A percentile compares a stretch with the other conserved stretches of the same genome.
Evolutionary conservation across 2,113 vertebrate species (phyloP).

Genomic region (Hiodon tergisus): DNA sequence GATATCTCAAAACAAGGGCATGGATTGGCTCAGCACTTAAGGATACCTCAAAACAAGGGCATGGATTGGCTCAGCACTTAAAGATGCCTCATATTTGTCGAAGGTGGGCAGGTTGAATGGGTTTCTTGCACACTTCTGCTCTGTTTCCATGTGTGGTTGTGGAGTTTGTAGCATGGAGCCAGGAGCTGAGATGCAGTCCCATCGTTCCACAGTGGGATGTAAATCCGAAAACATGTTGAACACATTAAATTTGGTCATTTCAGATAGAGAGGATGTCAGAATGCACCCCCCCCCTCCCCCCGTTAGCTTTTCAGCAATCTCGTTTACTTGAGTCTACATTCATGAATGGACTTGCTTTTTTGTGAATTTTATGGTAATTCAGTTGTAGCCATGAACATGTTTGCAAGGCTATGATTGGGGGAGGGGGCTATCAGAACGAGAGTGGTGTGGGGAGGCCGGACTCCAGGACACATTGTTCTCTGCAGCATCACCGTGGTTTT

Average conservation of each 20-base stretch:
- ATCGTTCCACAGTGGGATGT: too few species aligned
- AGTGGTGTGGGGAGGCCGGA: neutral
- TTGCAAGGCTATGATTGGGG: neutral
- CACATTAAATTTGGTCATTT: too few species aligned
- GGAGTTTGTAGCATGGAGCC: too few species aligned
- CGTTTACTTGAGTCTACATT: neutral
- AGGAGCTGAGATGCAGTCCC: too few species aligned
- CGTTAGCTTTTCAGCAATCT: too few species aligned
- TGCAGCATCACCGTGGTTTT: conserved; percentile 26
- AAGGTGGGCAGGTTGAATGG: neutral
- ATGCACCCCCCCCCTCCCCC: too few species aligned
- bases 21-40: neutral
- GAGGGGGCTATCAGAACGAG: neutral
- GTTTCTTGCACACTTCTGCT: too few species aligned
- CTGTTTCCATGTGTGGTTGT: too few species aligned
- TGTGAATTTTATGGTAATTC: neutral
- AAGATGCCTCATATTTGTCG: too few species aligned
- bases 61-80: neutral
- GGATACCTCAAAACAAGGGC: neutral
- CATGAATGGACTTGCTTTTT: too few species aligned
- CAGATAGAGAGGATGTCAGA: too few species aligned
- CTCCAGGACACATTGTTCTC: conserved; percentile 30
- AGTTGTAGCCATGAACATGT: neutral
- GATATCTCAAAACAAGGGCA: neutral
- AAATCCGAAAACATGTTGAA: too few species aligned